Conservation (phyloP, 2,888 invertebrate genomes). For the Cremastinae sp. region DNA sequence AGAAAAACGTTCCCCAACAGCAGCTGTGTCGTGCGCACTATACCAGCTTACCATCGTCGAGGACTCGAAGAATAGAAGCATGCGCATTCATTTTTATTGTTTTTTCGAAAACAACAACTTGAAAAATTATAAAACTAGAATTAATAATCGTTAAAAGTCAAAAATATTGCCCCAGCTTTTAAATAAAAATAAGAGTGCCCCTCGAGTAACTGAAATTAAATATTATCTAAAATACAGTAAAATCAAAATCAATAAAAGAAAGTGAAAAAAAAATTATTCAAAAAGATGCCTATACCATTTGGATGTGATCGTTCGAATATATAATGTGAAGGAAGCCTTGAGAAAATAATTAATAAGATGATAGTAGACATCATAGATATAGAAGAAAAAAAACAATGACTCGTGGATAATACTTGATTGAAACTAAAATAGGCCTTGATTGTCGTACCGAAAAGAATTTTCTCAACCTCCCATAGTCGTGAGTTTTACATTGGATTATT, state of each 20-base stretch:
- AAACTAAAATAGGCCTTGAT: neutral
- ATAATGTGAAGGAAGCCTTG: too few relatives aligned
- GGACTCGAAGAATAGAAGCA: neutral
- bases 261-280: neutral
- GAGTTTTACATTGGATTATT: slow-evolving; percentile 26
- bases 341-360: neutral
- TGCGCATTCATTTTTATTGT: neutral
- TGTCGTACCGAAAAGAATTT: slow-evolving; percentile 11
- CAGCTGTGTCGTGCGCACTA: neutral
- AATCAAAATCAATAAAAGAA: too few relatives aligned
- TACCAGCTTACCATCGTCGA: slow-evolving; percentile 19
- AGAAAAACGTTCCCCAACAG: slow-evolving; percentile 26
- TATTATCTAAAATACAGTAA: too few relatives aligned
- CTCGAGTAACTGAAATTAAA: too few relatives aligned
- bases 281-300: neutral
- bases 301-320: too few relatives aligned
- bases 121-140: too few relatives aligned
- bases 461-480: slow-evolving; percentile 14
- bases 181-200: too few relatives aligned
- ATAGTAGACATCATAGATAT: neutral
- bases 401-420: neutral
- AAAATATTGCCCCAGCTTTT: too few relatives aligned
- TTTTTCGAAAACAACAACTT: neutral
- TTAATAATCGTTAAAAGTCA: too few relatives aligned
- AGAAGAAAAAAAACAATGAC: slow-evolving; percentile 16